Percentiles rank a stretch among this genome's conserved stretches.
phyloP scores from a whole-genome alignment of 2,888 invertebrate genomes.

The Sepioteuthis lessoniana region DNA sequence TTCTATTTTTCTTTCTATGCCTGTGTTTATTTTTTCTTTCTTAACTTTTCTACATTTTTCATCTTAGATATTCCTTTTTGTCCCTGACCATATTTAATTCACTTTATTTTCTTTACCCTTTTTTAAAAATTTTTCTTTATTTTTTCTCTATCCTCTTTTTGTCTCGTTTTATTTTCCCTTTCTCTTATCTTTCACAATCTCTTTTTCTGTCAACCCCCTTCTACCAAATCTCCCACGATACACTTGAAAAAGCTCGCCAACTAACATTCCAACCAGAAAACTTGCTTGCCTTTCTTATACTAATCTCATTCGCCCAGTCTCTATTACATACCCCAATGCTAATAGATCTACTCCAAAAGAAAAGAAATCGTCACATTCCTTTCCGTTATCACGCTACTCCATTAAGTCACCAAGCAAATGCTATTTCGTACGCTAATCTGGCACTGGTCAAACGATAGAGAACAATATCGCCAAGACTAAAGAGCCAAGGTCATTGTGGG shows the following conservation, averaged over 20 bases:
- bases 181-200: neutral
- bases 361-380: neutral
- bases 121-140: no score
- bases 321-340: neutral
- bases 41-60: no score
- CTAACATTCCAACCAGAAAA: neutral
- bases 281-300: neutral
- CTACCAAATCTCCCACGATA: neutral
- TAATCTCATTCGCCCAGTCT: neutral
- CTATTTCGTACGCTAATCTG: neutral
- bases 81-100: no score
- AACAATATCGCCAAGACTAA: neutral
- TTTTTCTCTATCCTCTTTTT: no score
- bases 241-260: neutral
- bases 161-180: no score
- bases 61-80: no score
- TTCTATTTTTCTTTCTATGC: no score
- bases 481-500: neutral
- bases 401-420: constrained; percentile 10
- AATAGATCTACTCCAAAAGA: neutral
- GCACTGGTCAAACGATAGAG: neutral
- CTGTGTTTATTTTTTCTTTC: no score
- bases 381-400: neutral
- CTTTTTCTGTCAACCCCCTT: neutral
- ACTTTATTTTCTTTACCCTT: no score